Evolutionary conservation across 1,140 invertebrate species (phyloP), one percentile per base, ranked within the genome.

Genomic region (Rhagoletis zephyria): DNA sequence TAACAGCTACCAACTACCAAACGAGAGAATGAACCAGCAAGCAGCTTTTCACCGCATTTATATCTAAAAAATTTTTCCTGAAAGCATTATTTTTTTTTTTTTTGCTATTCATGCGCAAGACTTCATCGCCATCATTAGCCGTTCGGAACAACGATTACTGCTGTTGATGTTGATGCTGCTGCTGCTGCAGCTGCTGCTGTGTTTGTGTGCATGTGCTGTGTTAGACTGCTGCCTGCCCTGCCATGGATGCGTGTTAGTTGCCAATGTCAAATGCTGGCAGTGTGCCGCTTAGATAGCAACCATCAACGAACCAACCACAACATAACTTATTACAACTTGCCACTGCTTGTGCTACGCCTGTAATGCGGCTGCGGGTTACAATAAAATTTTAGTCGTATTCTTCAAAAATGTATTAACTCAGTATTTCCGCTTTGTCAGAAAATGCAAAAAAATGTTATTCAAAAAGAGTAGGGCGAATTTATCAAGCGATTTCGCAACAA

Each of bases 51-150:
- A 42, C 10, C 10, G 10, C 64, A 67, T 67, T n/a, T n/a, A n/a
- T 67, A 67, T 67, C n/a, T 64, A 64, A 10, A 64, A 64, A n/a
- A n/a, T 45, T 10, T 48, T 45, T n/a, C 19, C n/a, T 56, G 48
- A 56, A 81, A 10, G 14, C 14, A n/a, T 81, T 81, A 16, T 51
- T 81, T 42, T 81, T 81, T 14, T 81, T 81, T 3, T 70, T 70
- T 45, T 51, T 59, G 74, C 30, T 30, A 30, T 30, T 30, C 30
- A 30, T 30, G 30, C 30, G 30, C 16, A 74, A 81, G 48, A 81
- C 48, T 9, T 81, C 74, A 81, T 81, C 74, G 45, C 56, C 74
- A 81, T 81, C 74, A 81, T 81, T 81, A 81, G 74, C 74, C 74
- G 74, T 19, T 81, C 9, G 74, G n/a, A 12, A 81, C 48, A 81